Evolutionary conservation across 2,113 vertebrate species (phyloP).

Genomic region (Solea solea): DNA sequence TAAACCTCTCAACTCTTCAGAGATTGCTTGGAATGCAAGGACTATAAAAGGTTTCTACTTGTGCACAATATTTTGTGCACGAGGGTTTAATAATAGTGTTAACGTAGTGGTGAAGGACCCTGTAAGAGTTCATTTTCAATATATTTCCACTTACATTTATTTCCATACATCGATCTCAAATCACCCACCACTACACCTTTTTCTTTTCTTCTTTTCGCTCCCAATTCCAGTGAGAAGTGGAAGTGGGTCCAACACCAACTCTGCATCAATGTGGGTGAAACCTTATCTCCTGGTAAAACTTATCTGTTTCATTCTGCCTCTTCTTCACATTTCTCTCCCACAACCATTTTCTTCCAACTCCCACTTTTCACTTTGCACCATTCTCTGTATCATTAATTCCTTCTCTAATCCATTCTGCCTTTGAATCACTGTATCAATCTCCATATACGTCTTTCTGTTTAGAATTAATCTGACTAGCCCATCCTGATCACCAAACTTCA

Average conservation of each 20-base stretch:
- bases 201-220: too few relatives aligned
- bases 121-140: background rate
- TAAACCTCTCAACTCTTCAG: too few relatives aligned
- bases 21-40: too few relatives aligned
- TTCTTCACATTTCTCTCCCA: slow-evolving; percentile 43
- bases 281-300: too few relatives aligned
- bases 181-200: too few relatives aligned
- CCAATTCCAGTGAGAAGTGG: background rate
- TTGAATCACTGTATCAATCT: slow-evolving; percentile 53
- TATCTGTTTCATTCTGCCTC: slow-evolving; percentile 40
- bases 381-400: slow-evolving; percentile 26
- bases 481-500: slow-evolving; percentile 56
- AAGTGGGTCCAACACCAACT: background rate
- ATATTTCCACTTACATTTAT: background rate
- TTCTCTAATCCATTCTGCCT: slow-evolving; percentile 39
- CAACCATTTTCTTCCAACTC: slow-evolving; percentile 39
- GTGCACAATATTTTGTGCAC: too few relatives aligned
- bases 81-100: too few relatives aligned
- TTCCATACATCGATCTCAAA: too few relatives aligned
- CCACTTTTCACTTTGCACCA: slow-evolving; percentile 33
- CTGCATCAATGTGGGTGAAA: background rate
- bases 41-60: too few relatives aligned
- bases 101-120: background rate
- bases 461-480: slow-evolving; percentile 52
- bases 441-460: slow-evolving; percentile 59